Conservation (phyloP, 2,888 invertebrate genomes). For the Synanthedon tipuliformis region DNA sequence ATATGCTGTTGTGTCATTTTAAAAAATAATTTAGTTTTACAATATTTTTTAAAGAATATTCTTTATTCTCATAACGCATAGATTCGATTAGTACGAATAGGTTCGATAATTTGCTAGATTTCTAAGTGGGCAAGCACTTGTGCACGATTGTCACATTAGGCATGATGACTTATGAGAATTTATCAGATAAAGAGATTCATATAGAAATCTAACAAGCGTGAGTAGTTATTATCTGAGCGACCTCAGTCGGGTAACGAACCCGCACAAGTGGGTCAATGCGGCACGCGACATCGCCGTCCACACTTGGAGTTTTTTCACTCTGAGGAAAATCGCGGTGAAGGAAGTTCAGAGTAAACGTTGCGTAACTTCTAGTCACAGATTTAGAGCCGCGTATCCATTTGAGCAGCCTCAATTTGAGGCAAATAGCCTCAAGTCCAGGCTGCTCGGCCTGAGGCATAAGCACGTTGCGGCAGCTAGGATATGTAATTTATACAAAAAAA, state of each 20-base stretch:
- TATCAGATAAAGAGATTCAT: constrained; percentile 4
- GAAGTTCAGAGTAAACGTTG: constrained; percentile 12
- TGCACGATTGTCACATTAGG: neutral
- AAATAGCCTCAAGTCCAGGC: no score
- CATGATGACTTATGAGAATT: neutral
- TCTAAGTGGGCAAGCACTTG: neutral
- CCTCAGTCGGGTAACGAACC: constrained; percentile 61
- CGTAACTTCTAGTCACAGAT: neutral
- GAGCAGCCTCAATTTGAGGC: no score
- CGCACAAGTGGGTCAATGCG: constrained; percentile 59
- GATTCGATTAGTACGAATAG: no score
- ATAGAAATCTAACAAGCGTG: constrained; percentile 30
- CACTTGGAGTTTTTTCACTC: constrained; percentile 20
- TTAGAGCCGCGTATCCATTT: no score
- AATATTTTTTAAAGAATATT: no score
- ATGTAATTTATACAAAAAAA: no score
- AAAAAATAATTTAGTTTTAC: no score
- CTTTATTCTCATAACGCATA: no score
- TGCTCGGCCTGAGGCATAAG: no score
- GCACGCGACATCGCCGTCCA: constrained; percentile 26
- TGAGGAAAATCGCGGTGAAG: constrained; percentile 32
- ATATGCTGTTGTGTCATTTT: no score
- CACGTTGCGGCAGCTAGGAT: no score
- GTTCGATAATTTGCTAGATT: no score
- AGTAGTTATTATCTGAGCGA: constrained; percentile 46